Percentiles rank a stretch among this genome's conserved stretches.
Conservation (phyloP, 2,888 invertebrate genomes). For the Aelia acuminata region DNA sequence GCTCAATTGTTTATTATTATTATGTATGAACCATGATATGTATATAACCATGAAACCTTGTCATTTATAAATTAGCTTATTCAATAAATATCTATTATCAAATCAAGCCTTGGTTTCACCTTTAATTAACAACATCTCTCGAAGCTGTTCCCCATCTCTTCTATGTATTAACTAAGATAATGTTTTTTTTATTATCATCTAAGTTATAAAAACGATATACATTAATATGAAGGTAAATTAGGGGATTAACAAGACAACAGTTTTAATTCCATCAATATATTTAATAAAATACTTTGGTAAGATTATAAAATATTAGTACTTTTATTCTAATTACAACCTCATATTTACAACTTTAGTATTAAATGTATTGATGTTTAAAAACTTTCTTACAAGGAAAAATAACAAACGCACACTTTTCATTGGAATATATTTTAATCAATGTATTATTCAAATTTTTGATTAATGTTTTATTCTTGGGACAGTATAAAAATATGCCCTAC, state of each 20-base stretch:
- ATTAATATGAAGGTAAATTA: background rate
- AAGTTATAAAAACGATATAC: background rate
- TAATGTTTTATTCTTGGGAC: background rate
- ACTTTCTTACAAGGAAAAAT: slow-evolving; percentile 7
- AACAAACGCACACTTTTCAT: background rate
- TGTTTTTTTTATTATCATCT: background rate
- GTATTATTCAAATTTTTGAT: background rate
- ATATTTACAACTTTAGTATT: slow-evolving; percentile 29
- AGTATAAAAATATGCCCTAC: slow-evolving; percentile 37
- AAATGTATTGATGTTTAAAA: background rate
- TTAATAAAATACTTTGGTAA: slow-evolving; percentile 58
- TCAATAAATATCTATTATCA: too few relatives aligned
- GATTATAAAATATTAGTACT: slow-evolving; percentile 56
- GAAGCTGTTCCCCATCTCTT: too few relatives aligned
- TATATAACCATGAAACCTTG: too few relatives aligned
- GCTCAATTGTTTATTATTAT: too few relatives aligned
- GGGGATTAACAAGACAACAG: background rate
- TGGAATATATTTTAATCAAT: background rate
- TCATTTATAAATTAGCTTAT: too few relatives aligned
- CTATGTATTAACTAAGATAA: too few relatives aligned
- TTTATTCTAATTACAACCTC: slow-evolving; percentile 52
- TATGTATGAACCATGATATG: too few relatives aligned
- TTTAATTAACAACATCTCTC: too few relatives aligned
- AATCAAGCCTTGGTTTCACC: too few relatives aligned
- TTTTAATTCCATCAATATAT: slow-evolving; percentile 50